Base-by-base conservation (phyloP, 2,888 invertebrate genomes). In the Drosophila prolongata region DNA sequence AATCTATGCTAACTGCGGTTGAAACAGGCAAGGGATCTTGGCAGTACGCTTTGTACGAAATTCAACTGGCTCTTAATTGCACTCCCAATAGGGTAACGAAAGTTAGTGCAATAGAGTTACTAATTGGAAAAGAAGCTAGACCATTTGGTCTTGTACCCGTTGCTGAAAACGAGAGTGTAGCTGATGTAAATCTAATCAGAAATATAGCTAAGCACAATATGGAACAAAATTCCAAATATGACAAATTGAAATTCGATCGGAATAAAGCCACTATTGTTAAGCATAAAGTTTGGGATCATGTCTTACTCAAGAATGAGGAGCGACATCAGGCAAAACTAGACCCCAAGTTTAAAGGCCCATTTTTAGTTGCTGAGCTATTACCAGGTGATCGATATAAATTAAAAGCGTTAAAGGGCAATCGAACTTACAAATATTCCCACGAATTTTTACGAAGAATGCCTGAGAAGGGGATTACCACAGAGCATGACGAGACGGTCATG, bases 391-490 rank as follows among this genome's bases (percentile, higher is more conserved):
- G 8, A 16, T 19, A 6, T 11, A 11, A 16, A 43, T 10, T 42
- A 4, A 47, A 10, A 10, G 10, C 30, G 19, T 19, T 19, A 19
- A 19, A 19, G 19, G 19, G 19, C 19, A 47, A 34, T 14, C 50
- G 50, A 50, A 49, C 49, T 16, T 37, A 38, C 6, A 37, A 52
- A 52, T 52, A 52, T 24, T 38, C 24, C 13, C 24, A 52, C 6
- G 38, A 52, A 38, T 52, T 38, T 52, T 37, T 38, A 38, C 19
- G 19, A 19, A 38, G 38, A 4, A 38, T 52, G 24, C n/a, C 52
- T 24, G n/a, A 38, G 52, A 38, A 52, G 38, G 24, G 43, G 43
- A 19, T 43, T 43, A 43, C 43, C 43, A 43, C 44, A 44, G 44
- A 24, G 3, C 6, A 38, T 38, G 35, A 52, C 10, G 52, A 52